Base-by-base conservation (phyloP, 2,113 vertebrate species). In the Gnathonemus longibarbis region DNA sequence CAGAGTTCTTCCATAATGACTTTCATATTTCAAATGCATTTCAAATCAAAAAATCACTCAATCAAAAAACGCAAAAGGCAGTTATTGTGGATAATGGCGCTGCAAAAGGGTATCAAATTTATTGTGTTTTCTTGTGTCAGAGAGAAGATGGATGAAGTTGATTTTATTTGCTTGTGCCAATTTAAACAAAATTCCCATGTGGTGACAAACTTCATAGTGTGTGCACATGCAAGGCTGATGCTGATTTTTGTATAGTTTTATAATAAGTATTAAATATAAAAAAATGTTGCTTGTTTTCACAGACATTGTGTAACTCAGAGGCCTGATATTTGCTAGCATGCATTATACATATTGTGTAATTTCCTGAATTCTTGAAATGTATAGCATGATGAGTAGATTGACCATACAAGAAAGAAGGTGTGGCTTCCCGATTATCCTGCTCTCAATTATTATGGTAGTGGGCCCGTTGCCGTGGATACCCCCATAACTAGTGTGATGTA, bases 11-110 rank as follows among this genome's bases (percentile, higher is more conserved):
- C 46, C 10, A 27, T 50, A 87, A 53, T 52, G 48, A 87, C 85
- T 87, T 87, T 53, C n/a, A 87, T 87, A 87, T 87, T 87, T 87
- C 85, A 87, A 50, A 87, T 35, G 85, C 85, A 87, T 87, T 52
- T n/a, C 48, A 50, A 70, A 70, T 70, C 62, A 70, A 70, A 31
- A 70, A 70, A 70, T 70, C 83, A 84, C 42, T 53, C 85, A 52
- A 35, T 87, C 45, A 53, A 35, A 87, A 50, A 53, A 48, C 15
- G 49, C 45, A 24, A 84, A 84, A 84, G 39, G 39, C 83, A 84
- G 21, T 45, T 84, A 84, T 46, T 46, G 83, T 84, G 83, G 83
- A 84, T 84, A 42, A 84, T 48, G 39, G 45, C 11, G 83, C 19
- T n/a, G 83, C 21, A 3, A 84, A 84, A 48, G 39, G 45, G 83